Base-by-base conservation (phyloP, 2,797 vertebrate species). In the Alfaro cultratus region DNA sequence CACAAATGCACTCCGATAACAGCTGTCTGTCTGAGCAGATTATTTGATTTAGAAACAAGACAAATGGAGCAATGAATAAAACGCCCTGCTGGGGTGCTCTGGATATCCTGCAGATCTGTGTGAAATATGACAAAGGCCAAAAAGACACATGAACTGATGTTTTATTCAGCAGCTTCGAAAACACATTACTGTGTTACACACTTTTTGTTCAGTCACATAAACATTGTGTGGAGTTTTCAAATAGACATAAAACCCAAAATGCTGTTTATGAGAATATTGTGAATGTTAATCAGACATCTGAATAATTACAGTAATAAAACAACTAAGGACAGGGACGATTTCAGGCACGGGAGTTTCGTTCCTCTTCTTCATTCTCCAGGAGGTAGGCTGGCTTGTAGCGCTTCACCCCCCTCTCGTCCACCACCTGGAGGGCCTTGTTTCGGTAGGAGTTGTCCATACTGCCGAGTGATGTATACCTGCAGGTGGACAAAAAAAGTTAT, bases 401-500 rank as follows among this genome's bases (percentile, higher is more conserved):
- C 1, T 93, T 95, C 51, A 89, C 92, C 0, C 97, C 98, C n/a
- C 83, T 93, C 0, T 78, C 77, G 0, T 97, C 95, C 0, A 95
- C 92, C 77, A 79, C 94, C 86, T 95, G 94, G 49, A 99, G 95
- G 0, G 97, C 94, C 0, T 93, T 81, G 87, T 99, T 99, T 83
- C 92, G 96, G 72, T 75, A 90, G 0, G 98, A 99, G 96, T 99
- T 97, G 91, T 96, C 95, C 94, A 91, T 97, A 84, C 97, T 98
- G 51, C 98, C 98, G 77, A 99, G 94, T 0, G 98, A 99, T 0
- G 98, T 99, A 95, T 99, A 99, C 72, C 98, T 99, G 80, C 41
- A 36, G 43, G 62, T 39, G 23, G 0, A 80, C 26, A 10, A 45
- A 8, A 23, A 6, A 45, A 2, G 23, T 45, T 29, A 45, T 3